phyloP scores from a whole-genome alignment of 2,113 vertebrate species.

The Corythaixoides concolor region DNA sequence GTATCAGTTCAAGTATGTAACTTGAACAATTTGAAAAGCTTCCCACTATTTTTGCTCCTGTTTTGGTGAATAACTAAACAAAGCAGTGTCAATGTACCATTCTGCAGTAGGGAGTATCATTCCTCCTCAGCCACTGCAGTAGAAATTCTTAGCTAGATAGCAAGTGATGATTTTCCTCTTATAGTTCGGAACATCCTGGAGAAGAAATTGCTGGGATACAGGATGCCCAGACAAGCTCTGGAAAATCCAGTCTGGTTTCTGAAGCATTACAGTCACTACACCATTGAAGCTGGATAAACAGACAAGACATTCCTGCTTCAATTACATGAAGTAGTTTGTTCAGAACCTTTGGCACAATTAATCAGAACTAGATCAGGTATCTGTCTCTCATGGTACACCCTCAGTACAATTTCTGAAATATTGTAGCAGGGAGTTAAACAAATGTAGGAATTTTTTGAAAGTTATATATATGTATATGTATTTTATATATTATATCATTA shows the following conservation, averaged over 20 bases:
- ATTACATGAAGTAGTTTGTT: not conserved
- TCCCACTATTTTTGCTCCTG: not conserved
- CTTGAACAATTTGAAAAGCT: not conserved
- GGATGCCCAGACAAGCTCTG: not conserved
- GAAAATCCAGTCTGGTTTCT: not conserved
- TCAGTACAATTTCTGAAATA: not conserved
- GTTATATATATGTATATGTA: not conserved
- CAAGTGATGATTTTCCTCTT: not conserved
- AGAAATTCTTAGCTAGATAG: not conserved
- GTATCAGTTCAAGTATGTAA: not conserved
- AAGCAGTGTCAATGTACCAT: not conserved
- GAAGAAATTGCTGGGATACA: not conserved
- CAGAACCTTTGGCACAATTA: not conserved
- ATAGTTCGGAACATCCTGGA: not conserved
- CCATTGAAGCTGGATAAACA: not conserved
- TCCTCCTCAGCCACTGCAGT: not conserved
- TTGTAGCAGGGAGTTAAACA: not conserved
- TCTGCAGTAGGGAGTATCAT: not conserved
- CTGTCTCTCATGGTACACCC: not conserved
- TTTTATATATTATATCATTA: not conserved
- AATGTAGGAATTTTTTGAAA: rapidly evolving
- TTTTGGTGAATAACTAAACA: not conserved
- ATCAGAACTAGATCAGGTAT: not conserved
- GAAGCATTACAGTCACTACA: not conserved
- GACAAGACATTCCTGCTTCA: not conserved